Base-by-base conservation (phyloP, 1,140 invertebrate species). In the Sminthurides bifidus region DNA sequence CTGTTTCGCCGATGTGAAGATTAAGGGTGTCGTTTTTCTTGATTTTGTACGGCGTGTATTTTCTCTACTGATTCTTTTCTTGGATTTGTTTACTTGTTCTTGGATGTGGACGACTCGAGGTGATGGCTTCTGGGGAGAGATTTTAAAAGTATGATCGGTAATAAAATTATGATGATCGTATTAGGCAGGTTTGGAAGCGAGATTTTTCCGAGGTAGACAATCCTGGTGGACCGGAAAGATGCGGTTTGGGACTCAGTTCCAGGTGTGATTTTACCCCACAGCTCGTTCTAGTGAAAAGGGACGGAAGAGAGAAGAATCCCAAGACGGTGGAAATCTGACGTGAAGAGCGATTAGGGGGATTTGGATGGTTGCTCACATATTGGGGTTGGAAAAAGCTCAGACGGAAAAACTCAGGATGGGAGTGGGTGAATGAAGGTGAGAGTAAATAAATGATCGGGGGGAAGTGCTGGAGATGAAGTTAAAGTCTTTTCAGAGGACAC, bases 21-120 rank as follows among this genome's bases (percentile, higher is more conserved):
- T 59, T 59, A 59, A 59, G 51, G 57, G 57, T 37, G 50, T 59
- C 52, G 57, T 59, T 59, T 59, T 52, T 59, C 57, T 59, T 54
- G 51, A 59, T 59, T 59, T 59, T 52, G 10, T n/a, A 10, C 33
- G 10, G n/a, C 33, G n/a, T n/a, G n/a, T n/a, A 10, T n/a, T 35
- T 35, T 35, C 33, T 35, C 33, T 35, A 12, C 33, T 35, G 33
- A 35, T 12, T n/a, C n/a, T n/a, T n/a, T n/a, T n/a, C n/a, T n/a
- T n/a, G n/a, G n/a, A n/a, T n/a, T n/a, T n/a, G n/a, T n/a, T n/a
- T 52, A 26, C 38, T 43, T 14, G 8, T 29, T 26, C 44, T 10
- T 17, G 21, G n/a, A n/a, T 26, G 10, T 12, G 12, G 6, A 29
- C 44, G 12, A 26, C 19, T 8, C 21, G 6, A 41, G 40, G 8